Conservation (phyloP, 2,113 vertebrate species). For the Neoarius graeffei region DNA sequence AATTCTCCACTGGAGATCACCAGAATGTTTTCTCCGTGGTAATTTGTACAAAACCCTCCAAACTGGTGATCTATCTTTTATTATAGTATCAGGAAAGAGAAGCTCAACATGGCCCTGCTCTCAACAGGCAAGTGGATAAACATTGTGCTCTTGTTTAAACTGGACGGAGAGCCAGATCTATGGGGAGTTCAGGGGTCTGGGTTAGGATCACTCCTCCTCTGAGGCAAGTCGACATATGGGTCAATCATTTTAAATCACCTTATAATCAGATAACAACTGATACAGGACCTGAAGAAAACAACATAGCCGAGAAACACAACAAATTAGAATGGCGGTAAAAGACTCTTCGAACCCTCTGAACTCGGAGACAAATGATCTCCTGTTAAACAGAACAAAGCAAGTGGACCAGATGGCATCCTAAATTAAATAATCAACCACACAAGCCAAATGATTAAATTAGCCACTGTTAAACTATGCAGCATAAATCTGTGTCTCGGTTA, state of each 20-base stretch:
- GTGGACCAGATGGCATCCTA: not conserved
- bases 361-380: not conserved
- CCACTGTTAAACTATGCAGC: slow-evolving; percentile 7
- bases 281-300: not conserved
- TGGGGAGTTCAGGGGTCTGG: not conserved
- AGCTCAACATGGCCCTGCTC: not conserved
- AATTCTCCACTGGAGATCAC: not conserved
- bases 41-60: not conserved
- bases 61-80: not conserved
- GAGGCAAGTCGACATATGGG: not conserved
- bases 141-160: slow-evolving; percentile 21
- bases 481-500: not conserved
- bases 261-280: slow-evolving; percentile 5
- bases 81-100: not conserved
- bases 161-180: not conserved
- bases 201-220: not conserved
- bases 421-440: slow-evolving; percentile 17
- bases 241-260: slow-evolving; percentile 3
- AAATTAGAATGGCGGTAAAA: not conserved
- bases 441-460: slow-evolving; percentile 13
- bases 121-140: slow-evolving; percentile 59
- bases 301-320: not conserved
- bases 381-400: not conserved
- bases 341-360: not conserved
- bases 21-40: not conserved